A percentile compares a stretch with the other conserved stretches of the same genome.
These are phyloP conservation scores for Gisinianus flammeolus DNA, from an alignment of 2,888 invertebrate genomes.

Conservation along the genomic window DNA sequence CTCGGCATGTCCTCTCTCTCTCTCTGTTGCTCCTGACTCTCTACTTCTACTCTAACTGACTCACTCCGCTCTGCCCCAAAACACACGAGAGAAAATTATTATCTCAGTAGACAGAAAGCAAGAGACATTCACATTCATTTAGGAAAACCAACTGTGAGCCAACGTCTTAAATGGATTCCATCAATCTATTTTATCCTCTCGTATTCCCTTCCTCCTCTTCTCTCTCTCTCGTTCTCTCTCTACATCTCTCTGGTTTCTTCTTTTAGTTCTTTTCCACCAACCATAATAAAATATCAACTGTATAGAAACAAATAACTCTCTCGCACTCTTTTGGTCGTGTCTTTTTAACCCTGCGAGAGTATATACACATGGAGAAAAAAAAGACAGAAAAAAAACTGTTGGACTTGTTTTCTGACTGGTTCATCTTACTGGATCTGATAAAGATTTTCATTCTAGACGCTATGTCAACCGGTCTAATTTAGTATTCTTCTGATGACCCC, in stretches of 20 bases:
- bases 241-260: not conserved
- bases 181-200: constrained; percentile 34
- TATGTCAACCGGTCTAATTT: constrained; percentile 34
- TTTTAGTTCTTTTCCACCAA: not conserved
- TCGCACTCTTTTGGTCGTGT: not conserved
- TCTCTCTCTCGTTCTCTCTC: not conserved
- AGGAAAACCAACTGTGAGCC: constrained; percentile 19
- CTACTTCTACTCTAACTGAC: not conserved
- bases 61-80: not conserved
- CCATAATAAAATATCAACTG: too few relatives aligned
- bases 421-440: constrained; percentile 31
- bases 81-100: constrained; percentile 24
- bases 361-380: not conserved
- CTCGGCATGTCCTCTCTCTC: not conserved
- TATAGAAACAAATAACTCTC: constrained; percentile 10
- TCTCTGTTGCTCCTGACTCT: not conserved
- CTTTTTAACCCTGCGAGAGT: too few relatives aligned
- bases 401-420: not conserved
- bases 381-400: too few relatives aligned
- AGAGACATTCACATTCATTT: constrained; percentile 17
- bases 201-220: not conserved
- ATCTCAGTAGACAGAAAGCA: not conserved
- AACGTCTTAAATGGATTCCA: constrained; percentile 30
- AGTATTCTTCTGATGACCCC: constrained; percentile 32
- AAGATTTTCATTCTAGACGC: constrained; percentile 25